Evolutionary conservation across 37 sponge, comb jelly and placozoan species (phyloP).

Genomic region (Oscarella lobularis): DNA sequence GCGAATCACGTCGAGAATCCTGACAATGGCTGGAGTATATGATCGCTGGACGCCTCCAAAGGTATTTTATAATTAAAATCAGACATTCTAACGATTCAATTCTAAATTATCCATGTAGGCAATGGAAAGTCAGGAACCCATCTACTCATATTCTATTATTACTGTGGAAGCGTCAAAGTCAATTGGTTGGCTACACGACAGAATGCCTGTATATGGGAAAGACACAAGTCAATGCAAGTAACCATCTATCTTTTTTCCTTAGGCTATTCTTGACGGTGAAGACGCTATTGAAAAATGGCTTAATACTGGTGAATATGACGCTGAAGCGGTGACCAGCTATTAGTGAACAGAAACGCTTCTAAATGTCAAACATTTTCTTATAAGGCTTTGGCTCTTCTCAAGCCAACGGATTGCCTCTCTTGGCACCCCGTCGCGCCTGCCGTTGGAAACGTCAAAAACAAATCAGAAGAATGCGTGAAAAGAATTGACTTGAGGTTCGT

Average conservation of each 20-base stretch:
- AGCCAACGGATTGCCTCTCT: constrained; percentile 20
- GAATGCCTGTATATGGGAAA: constrained; percentile 58
- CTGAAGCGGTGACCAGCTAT: constrained; percentile 17
- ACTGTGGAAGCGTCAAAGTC: constrained; percentile 58
- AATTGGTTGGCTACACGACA: constrained; percentile 55
- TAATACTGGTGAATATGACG: constrained; percentile 21
- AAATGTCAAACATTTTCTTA: too few relatives aligned
- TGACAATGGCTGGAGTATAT: constrained; percentile 81
- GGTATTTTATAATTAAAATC: background rate
- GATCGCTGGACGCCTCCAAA: constrained; percentile 43
- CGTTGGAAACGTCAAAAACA: constrained; percentile 61
- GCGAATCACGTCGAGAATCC: constrained; percentile 21
- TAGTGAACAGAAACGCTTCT: too few relatives aligned
- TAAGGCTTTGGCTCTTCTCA: constrained; percentile 28
- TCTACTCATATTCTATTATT: constrained; percentile 70
- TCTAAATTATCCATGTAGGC: too few relatives aligned
- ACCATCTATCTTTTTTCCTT: background rate
- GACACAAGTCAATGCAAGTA: background rate
- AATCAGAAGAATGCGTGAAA: constrained; percentile 51
- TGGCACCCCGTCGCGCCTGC: constrained; percentile 72
- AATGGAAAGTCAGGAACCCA: too few relatives aligned
- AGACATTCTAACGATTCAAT: background rate
- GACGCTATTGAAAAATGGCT: constrained; percentile 51
- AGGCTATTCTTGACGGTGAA: constrained; percentile 69
- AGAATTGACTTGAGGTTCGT: constrained; percentile 6